Evolutionary conservation across 2,888 invertebrate species (phyloP), one percentile per base, ranked within the genome.

Genomic region (Carpatolechia fugitivella): DNA sequence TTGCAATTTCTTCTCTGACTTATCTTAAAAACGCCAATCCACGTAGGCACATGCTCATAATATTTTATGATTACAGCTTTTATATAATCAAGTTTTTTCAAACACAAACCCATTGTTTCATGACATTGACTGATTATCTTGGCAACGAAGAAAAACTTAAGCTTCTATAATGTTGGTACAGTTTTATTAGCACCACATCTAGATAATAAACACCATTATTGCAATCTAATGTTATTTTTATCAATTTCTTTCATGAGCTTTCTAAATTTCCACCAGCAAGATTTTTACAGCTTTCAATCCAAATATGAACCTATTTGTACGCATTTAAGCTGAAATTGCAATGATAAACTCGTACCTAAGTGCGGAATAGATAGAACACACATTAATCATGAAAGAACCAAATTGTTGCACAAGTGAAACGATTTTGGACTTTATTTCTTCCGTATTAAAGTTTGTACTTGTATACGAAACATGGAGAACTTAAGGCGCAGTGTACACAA

Each of bases 341-440:
- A 60, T 54, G 47, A 52, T 40, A 36, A 33, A n/a, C 33, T 53
- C 57, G 59, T 33, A 60, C 63, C 56, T 67, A 69, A 72, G 72
- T 66, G 62, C 56, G 74, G 73, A 74, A 76, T 74, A 76, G 74
- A 76, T 74, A 76, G 70, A 78, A 78, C 74, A 75, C 75, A 79
- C 89, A 89, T 89, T 84, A 89, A 89, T 89, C 89, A 89, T 88
- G 80, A 24, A 74, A 74, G 79, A 82, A 80, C 76, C 75, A 80
- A 89, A 88, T 85, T 84, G 86, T 86, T 60, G 30, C 20, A 29
- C 30, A 4, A 18, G 33, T 13, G 55, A 66, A 56, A 56, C 51
- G 18, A 72, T 65, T 75, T 64, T 64, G 33, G 64, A 62, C 69
- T 66, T 61, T 76, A 68, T 31, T 0, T 0, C 20, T 3, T 50